Evolutionary conservation across 92 coral and sea anemone genomes (phyloP), one percentile per base, ranked within the genome.

Genomic region (Bergia sp.): DNA sequence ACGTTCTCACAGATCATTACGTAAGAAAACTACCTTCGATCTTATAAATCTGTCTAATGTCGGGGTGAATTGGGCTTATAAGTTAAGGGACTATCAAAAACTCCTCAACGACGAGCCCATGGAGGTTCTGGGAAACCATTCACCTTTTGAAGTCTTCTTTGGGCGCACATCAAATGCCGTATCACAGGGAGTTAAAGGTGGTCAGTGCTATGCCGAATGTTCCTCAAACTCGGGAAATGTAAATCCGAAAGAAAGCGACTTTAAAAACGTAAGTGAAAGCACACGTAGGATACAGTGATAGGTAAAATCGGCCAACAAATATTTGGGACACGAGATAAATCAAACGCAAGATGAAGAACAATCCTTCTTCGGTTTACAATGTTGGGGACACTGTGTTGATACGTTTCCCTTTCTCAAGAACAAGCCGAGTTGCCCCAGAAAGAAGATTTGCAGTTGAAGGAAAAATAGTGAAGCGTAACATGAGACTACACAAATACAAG

Each of bases 41-140:
- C 55, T 86, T 58, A 71, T 41, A 43, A 65, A 77, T 81, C 18
- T 89, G 67, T 37, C 40, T 36, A 89, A 78, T 64, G 76, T 36
- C 81, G 94, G 89, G 74, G 89, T 92, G 45, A 92, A 90, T 90
- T 89, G 92, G 92, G 94, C 65, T 18, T 37, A 55, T 2, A 88
- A 92, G 57, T 65, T 92, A 66, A 65, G 41, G 15, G 92, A 89
- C 74, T 92, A 89, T 42, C 94, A 92, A 21, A 86, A 82, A 47
- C 76, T 81, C 37, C 92, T 79, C 41, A 87, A 88, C 79, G 91
- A 91, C 40, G 89, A 91, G 64, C 81, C 90, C 5, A 87, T 91
- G 93, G 91, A 76, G 10, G 93, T 79, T 37, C 78, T 91, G 8
- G 89, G 73, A 12, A 82, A 58, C 23, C 79, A 88, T 42, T 91